Base-by-base conservation (phyloP, 92 coral and sea anemone genomes). In the Zoanthus solanderi region DNA sequence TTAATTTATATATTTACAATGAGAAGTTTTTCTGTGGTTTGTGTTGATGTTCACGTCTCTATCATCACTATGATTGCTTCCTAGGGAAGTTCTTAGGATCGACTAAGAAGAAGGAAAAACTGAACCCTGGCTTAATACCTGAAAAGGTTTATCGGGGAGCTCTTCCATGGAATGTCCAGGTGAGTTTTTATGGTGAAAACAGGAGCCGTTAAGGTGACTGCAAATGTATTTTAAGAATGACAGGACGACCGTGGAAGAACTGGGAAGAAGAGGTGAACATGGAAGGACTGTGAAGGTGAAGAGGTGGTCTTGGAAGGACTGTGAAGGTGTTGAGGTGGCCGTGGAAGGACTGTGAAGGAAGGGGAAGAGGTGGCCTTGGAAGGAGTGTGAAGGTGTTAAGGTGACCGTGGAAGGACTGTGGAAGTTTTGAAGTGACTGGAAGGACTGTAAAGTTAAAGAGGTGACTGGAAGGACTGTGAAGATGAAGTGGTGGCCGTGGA, bases 21-120 rank as follows among this genome's bases (percentile, higher is more conserved):
- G 23, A 23, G 23, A 23, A 23, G 23, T 23, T 23, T 23, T 23
- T 56, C 61, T 56, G 12, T 56, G 61, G 12, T 3, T 11, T 7
- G 56, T 52, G 7, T 52, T 52, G 60, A 10, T 9, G 15, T 54
- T 58, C 6, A 58, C 23, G n/a, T 58, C 14, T 14, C 17, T 15
- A 15, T 14, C 66, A 58, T 18, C 17, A 63, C 69, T 63, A 9
- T 17, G 17, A 30, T 63, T 23, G 23, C 16, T 18, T 81, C 75
- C 34, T 78, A 94, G 97, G 97, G 52, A 94, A 94, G 69, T 92
- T 94, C 42, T 94, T 94, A 34, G 84, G 93, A 34, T 92, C 97
- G 44, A 90, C 95, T 1, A 97, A 97, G 89, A 97, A 95, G 94
- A 97, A 97, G 76, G 99, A 97, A 87, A 97, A 97, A 72, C 93